Evolutionary conservation across 1,140 invertebrate genomes (phyloP).

Genomic region (Lithobius niger): DNA sequence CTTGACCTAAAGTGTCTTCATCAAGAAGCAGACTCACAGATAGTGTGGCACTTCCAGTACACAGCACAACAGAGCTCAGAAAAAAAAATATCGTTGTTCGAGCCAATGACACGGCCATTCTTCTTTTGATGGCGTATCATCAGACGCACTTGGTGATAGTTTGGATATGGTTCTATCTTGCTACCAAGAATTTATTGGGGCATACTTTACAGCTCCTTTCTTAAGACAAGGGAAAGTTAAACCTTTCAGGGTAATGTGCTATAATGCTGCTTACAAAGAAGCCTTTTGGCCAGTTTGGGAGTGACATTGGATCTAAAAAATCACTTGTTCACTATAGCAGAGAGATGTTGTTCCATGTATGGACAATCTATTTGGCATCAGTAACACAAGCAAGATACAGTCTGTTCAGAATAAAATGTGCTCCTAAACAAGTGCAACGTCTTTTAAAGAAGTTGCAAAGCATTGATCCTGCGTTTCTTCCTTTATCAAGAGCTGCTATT

Average conservation of each 20-base stretch:
- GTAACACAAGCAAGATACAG: background rate
- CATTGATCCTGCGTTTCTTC: background rate
- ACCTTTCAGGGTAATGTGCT: background rate
- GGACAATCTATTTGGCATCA: too few relatives aligned
- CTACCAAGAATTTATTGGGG: background rate
- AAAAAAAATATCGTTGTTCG: background rate
- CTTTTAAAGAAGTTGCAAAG: background rate
- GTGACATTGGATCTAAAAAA: background rate
- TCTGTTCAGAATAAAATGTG: background rate
- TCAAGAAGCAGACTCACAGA: too few relatives aligned
- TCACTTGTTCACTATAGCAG: background rate
- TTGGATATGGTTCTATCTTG: background rate
- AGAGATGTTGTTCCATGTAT: background rate
- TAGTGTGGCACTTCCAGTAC: background rate
- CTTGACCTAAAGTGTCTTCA: background rate
- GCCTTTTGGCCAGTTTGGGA: too few relatives aligned
- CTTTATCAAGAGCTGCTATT: background rate
- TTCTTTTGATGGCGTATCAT: background rate
- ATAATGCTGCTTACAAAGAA: too few relatives aligned
- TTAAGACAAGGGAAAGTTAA: background rate
- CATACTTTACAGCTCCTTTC: background rate
- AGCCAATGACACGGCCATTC: background rate
- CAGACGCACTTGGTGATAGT: background rate
- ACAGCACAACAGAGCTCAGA: too few relatives aligned
- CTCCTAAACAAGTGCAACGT: background rate